Evolutionary conservation across 2,888 invertebrate species (phyloP).

Genomic region (Amaurobius ferox): DNA sequence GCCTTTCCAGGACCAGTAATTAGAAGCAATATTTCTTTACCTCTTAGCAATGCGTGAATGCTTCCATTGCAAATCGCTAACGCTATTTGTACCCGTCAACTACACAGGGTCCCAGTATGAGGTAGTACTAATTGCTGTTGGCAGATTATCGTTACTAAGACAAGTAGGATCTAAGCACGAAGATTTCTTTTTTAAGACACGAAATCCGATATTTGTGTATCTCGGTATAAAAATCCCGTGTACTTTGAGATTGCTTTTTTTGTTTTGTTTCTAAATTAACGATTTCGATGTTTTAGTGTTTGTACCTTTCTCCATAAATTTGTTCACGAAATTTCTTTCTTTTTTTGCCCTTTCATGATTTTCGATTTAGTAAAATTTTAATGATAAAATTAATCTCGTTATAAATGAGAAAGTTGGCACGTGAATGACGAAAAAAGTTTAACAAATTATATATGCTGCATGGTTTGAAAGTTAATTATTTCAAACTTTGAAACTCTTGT

Average conservation of each 20-base stretch:
- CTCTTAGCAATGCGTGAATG: slow-evolving; percentile 23
- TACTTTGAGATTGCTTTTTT: not conserved
- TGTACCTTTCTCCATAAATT: no score
- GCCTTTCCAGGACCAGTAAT: slow-evolving; percentile 56
- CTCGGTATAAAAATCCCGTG: not conserved
- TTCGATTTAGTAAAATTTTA: no score
- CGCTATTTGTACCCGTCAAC: slow-evolving; percentile 47
- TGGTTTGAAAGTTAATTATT: no score
- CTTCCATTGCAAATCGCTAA: slow-evolving; percentile 39
- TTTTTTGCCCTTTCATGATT: no score
- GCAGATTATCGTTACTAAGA: slow-evolving; percentile 33
- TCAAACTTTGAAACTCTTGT: no score
- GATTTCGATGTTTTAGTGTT: not conserved
- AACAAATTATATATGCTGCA: no score
- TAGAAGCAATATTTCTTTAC: slow-evolving; percentile 70
- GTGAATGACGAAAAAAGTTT: no score
- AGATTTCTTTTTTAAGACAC: slow-evolving; percentile 21
- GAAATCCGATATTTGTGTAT: slow-evolving; percentile 32
- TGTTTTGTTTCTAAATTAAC: not conserved
- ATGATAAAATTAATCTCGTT: no score
- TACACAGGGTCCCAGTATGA: slow-evolving; percentile 3
- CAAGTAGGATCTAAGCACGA: slow-evolving; percentile 14
- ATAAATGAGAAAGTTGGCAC: no score
- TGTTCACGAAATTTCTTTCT: no score
- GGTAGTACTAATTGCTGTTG: slow-evolving; percentile 47